Base-by-base conservation (phyloP, 2,113 vertebrate species). In the Xyliphius kryptos region DNA sequence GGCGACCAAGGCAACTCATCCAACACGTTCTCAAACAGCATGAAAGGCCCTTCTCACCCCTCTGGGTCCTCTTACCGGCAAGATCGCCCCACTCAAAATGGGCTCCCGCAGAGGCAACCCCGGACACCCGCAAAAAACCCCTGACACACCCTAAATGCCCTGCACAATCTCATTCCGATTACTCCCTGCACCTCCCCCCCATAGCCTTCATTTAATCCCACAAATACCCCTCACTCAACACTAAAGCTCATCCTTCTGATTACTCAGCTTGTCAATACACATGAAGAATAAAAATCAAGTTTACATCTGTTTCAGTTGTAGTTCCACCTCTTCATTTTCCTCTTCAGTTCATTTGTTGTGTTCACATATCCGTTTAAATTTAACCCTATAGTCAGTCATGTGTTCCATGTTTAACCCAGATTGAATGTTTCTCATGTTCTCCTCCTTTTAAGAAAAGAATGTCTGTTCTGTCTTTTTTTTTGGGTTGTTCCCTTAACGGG, bases 41-140 rank as follows among this genome's bases (percentile, higher is more conserved):
- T 74, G 16, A 72, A 75, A n/a, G n/a, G n/a, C n/a, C n/a, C n/a
- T n/a, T n/a, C n/a, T n/a, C n/a, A n/a, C n/a, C n/a, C n/a, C n/a
- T n/a, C n/a, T n/a, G n/a, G n/a, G n/a, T n/a, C n/a, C 46, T 37
- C 41, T 55, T 37, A 56, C 69, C 78, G 76, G 71, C 80, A 79
- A 47, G 84, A 85, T 47, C 77, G 76, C 4, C 53, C 77, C 26
- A 38, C 81, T 54, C 63, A 83, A 53, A 84, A 83, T 19, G 89
- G 87, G 68, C 87, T 95, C 46, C 92, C 91, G 5, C 93, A 92
- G 65, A 85, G 92, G 72, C 89, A 79, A 74, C 90, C 90, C 22
- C 80, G 91, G 74, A 87, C 84, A 49, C 11, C 58, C 16, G 44
- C 58, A 64, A 85, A 80, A 73, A 80, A 78, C 73, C 80, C 81